These are phyloP conservation scores for Syncerus caffer DNA, from an alignment of 2,797 vertebrate genomes.

Conservation along the genomic window DNA sequence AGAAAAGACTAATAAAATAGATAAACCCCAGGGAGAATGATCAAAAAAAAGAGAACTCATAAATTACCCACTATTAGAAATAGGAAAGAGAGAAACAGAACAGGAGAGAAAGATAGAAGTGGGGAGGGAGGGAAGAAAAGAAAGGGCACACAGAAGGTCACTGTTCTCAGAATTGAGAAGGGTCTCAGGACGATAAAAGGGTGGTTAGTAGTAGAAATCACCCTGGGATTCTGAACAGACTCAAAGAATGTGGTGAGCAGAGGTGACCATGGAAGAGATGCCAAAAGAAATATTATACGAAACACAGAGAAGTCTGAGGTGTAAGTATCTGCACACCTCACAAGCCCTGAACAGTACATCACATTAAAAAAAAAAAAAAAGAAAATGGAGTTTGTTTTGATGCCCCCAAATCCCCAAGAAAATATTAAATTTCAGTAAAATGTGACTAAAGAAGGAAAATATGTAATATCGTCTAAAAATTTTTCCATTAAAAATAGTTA, in stretches of 20 bases:
- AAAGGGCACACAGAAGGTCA: background rate
- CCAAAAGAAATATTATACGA: background rate
- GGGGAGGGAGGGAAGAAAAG: background rate
- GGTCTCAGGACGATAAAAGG: background rate
- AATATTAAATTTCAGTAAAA: conserved; percentile 36
- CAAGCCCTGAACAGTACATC: background rate
- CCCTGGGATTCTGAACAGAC: background rate
- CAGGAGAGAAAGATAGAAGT: accelerated
- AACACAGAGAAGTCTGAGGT: background rate
- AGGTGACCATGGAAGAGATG: background rate
- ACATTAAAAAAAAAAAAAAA: background rate
- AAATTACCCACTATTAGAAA: background rate
- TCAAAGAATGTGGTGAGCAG: background rate
- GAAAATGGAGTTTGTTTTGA: background rate
- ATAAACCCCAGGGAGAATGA: background rate
- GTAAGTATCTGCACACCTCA: background rate
- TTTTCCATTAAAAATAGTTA: conserved; percentile 23
- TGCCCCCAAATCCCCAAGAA: background rate
- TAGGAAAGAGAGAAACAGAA: background rate
- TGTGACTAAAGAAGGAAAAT: conserved; percentile 38
- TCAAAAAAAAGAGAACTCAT: background rate
- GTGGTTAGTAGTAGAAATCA: background rate
- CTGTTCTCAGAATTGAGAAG: background rate
- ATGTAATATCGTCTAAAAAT: background rate
- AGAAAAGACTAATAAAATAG: background rate